phyloP scores from a whole-genome alignment of 2,888 invertebrate genomes.

The Hymenopus coronatus region DNA sequence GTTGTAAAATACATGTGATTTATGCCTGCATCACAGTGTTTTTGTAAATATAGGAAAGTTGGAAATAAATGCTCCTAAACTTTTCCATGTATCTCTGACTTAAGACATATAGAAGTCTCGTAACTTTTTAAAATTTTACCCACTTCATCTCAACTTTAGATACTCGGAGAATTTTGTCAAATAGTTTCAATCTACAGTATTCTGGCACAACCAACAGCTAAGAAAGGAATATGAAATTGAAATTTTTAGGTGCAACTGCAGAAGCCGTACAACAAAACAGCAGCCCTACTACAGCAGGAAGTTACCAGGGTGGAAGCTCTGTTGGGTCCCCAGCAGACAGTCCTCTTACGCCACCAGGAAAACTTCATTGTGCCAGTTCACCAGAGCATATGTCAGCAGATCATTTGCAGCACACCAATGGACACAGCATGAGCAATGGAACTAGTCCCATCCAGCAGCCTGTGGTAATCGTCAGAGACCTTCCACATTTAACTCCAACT shows the following conservation, averaged over 20 bases:
- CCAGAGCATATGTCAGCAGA: constrained; percentile 36
- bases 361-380: constrained; percentile 44
- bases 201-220: too few species aligned
- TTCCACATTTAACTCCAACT: constrained; percentile 17
- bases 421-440: constrained; percentile 50
- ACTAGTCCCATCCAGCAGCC: constrained; percentile 42
- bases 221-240: background rate
- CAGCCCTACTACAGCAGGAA: constrained; percentile 46
- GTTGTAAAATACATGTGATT: too few species aligned
- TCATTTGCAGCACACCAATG: constrained; percentile 45
- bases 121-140: too few species aligned
- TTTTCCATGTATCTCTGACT: too few species aligned
- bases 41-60: too few species aligned
- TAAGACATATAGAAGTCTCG: too few species aligned
- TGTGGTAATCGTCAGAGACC: constrained; percentile 42
- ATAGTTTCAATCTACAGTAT: too few species aligned
- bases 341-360: constrained; percentile 50
- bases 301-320: constrained; percentile 51
- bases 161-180: too few species aligned
- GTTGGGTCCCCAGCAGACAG: constrained; percentile 57
- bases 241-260: constrained; percentile 48
- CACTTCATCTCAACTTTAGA: too few species aligned
- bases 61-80: too few species aligned
- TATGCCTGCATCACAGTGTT: too few species aligned
- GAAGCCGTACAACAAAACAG: constrained; percentile 45